Base-by-base conservation (phyloP, 2,797 vertebrate genomes). In the Ctenochaetus hawaiiensis region DNA sequence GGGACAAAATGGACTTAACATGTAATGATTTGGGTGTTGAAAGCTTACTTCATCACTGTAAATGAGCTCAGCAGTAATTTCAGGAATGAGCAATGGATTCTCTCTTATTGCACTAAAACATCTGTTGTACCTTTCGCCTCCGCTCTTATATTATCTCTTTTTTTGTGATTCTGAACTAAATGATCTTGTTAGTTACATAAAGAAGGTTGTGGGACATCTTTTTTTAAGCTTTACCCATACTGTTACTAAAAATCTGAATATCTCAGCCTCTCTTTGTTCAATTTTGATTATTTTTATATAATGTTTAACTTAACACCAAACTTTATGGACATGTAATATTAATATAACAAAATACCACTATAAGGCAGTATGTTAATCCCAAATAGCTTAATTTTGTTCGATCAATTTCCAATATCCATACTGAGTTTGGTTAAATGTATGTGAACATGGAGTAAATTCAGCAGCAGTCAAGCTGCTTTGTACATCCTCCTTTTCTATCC, bases 31-130 rank as follows among this genome's bases (percentile, higher is more conserved):
- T 59, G 34, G 5, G 1, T 39, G 53, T 20, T 51, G 51, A 10
- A 37, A 60, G 69, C 51, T 53, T 41, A n/a, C 52, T 67, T 37
- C 22, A 18, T 60, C 22, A 9, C 4, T 48, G 12, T 30, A 45
- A 77, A 74, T 65, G 49, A 81, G 61, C 67, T 54, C 71, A 62
- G 70, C 67, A 2, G 45, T 56, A 41, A 68, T 47, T 17, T 11
- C 1, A 74, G 65, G n/a, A 60, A 44, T 4, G 56, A 43, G 44
- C 20, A 47, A 37, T 43, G 1, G 30, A 2, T 61, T 57, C 6
- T 18, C 37, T 60, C 23, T 57, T 34, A 78, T 48, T 52, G 22
- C 4, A 3, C 56, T 47, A 17, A 44, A 52, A 61, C 37, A 59
- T 22, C 10, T 20, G 1, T 34, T 51, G 9, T 39, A 26, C 37